Evolutionary conservation across 1,140 invertebrate species (phyloP).

Genomic region (Kradibia gibbosae): DNA sequence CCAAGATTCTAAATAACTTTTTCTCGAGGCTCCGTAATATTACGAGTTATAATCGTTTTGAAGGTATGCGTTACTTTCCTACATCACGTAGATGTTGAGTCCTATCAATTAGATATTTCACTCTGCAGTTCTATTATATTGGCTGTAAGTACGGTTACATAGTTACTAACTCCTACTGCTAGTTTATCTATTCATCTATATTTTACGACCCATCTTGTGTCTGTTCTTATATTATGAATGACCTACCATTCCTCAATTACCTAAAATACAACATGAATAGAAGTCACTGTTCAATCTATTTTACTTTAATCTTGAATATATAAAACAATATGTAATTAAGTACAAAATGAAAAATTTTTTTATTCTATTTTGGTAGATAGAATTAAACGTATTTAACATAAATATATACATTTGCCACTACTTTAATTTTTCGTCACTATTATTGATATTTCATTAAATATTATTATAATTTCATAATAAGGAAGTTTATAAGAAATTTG

Average conservation of each 20-base stretch:
- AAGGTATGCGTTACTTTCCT: background rate
- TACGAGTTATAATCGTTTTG: background rate
- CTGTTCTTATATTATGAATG: background rate
- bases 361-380: too few relatives aligned
- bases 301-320: background rate
- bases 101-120: background rate
- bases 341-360: too few relatives aligned
- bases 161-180: background rate
- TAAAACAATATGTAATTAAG: background rate
- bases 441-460: too few relatives aligned
- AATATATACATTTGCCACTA: too few relatives aligned
- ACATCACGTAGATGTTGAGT: background rate
- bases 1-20: conserved; percentile 5
- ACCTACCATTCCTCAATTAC: background rate
- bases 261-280: background rate
- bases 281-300: background rate
- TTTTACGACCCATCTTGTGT: background rate
- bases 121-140: background rate
- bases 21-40: background rate
- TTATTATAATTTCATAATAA: too few relatives aligned
- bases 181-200: background rate
- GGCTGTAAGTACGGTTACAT: background rate
- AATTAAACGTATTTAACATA: too few relatives aligned
- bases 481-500: too few relatives aligned
- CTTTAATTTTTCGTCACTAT: too few relatives aligned